These are phyloP conservation scores for Microtus montanus DNA, from an alignment of 2,113 vertebrate genomes.

Conservation along the genomic window DNA sequence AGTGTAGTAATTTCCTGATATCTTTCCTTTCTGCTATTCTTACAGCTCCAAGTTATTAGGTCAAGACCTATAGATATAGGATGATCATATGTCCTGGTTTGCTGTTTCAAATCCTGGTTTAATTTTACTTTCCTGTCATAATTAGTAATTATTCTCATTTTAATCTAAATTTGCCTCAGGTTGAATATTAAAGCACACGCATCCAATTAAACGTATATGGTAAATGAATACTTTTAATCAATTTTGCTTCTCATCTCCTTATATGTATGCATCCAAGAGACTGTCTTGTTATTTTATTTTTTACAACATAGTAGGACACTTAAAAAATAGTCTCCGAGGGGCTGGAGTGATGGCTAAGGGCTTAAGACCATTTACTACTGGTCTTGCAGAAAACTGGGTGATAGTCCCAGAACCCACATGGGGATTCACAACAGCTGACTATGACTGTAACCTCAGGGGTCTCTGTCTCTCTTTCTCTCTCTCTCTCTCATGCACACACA, in stretches of 20 bases:
- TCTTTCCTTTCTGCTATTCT: not conserved
- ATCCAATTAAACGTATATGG: not conserved
- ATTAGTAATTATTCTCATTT: not conserved
- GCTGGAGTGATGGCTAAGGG: not conserved
- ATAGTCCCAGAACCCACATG: not conserved
- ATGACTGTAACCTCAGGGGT: no score
- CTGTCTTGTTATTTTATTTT: not conserved
- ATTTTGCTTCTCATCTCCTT: not conserved
- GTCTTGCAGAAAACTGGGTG: not conserved
- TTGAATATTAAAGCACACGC: not conserved
- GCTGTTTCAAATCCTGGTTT: not conserved
- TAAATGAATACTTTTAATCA: slow-evolving; percentile 3
- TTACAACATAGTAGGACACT: not conserved
- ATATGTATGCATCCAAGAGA: not conserved
- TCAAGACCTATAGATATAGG: not conserved
- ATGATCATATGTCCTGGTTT: not conserved
- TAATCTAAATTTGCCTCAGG: not conserved
- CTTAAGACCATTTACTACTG: not conserved
- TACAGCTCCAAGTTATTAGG: not conserved
- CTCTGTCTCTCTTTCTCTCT: no score
- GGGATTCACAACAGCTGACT: not conserved
- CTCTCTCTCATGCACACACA: no score
- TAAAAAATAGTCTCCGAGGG: not conserved
- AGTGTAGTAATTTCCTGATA: not conserved
- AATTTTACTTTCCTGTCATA: not conserved